Evolutionary conservation across 2,888 invertebrate species (phyloP), one percentile per base, ranked within the genome.

Genomic region (Microplitis deprimator): DNA sequence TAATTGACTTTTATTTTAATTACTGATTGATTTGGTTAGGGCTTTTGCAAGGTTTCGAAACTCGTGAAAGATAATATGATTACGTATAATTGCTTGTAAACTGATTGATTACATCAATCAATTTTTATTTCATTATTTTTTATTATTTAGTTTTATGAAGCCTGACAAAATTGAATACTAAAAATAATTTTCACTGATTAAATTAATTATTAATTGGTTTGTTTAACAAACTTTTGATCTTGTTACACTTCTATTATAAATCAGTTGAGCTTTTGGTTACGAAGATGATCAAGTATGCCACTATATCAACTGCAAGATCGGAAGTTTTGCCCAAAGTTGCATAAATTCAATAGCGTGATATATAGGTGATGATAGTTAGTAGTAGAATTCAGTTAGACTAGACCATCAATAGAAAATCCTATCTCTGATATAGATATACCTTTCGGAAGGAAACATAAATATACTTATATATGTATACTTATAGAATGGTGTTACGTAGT

Each of bases 311-410:
- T 59, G 6, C 59, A n/a, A 17, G 13, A 68, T 16, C 20, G 17
- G 60, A 70, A 70, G 70, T 70, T 70, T 70, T 29, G 8, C 29
- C 29, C 3, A 70, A 70, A 59, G n/a, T 70, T 29, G 5, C 29
- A n/a, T 17, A 59, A 29, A 70, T 70, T 70, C 29, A 70, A 29
- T 5, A 59, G 29, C 6, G 20, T 70, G 69, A 69, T 50, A 17
- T 40, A 69, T 69, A 41, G 50, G 50, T 29, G n/a, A 69, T 50
- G 40, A 73, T 41, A 77, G 64, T 67, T 68, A 68, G 69, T 60
- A 16, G 39, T 65, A 61, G 10, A 50, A 50, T 50, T 50, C 13
- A 50, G 50, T 50, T 50, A 13, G 50, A 50, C 50, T 50, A 50
- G 4, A 8, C 8, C 50, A 50, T 50, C 50, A 50, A 50, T 50